Percentiles rank a stretch among this genome's conserved stretches.
phyloP scores from a whole-genome alignment of 2,797 vertebrate genomes.

The Tokudaia muenninki region DNA sequence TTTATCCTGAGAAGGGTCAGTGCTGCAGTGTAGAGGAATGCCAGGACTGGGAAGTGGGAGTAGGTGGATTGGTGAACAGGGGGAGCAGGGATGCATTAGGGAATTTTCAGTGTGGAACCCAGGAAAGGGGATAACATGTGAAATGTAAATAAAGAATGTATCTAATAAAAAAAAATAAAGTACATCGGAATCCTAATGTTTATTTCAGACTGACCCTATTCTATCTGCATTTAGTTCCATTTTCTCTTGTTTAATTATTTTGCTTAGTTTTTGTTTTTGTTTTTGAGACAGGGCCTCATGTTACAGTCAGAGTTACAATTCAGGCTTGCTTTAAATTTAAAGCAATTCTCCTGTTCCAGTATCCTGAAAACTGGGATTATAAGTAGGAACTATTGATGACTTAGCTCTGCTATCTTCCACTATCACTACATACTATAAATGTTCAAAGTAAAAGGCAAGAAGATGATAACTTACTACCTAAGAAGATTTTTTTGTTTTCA shows the following conservation, averaged over 20 bases:
- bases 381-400: neutral
- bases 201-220: neutral
- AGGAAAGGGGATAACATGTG: too few relatives aligned
- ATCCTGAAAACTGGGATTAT: neutral
- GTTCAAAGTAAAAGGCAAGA: slow-evolving; percentile 26
- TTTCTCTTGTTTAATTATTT: neutral
- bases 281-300: neutral
- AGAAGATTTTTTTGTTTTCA: neutral
- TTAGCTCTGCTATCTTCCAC: neutral
- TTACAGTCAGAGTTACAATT: neutral
- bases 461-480: neutral
- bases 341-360: neutral
- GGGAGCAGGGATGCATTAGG: too few relatives aligned
- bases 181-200: neutral
- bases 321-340: neutral
- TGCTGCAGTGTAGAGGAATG: too few relatives aligned
- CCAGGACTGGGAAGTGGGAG: too few relatives aligned
- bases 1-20: too few relatives aligned
- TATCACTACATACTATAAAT: neutral
- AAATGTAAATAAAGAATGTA: too few relatives aligned
- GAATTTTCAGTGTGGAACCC: too few relatives aligned
- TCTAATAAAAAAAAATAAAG: too few relatives aligned
- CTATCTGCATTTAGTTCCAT: neutral
- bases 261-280: neutral
- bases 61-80: too few relatives aligned